Conservation (phyloP, 2,797 vertebrate species). For the Argya squamiceps region DNA sequence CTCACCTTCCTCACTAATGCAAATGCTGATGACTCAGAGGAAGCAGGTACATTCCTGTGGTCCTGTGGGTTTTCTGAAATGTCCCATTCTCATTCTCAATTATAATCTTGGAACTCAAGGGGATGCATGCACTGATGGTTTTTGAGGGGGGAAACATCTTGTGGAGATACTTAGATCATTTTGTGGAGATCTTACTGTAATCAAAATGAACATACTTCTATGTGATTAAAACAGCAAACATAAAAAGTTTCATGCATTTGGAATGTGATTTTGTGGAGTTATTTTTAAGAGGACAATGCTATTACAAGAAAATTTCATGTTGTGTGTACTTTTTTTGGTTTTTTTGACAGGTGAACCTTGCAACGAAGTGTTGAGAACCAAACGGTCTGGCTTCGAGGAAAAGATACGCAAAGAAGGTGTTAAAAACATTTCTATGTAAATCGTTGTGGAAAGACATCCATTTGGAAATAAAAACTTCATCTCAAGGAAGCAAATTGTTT, state of each 20-base stretch:
- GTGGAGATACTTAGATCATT: not conserved
- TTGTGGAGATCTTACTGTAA: not conserved
- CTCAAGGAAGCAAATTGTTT: not conserved
- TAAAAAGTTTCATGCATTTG: not conserved
- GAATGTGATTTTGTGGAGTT: not conserved
- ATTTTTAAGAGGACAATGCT: not conserved
- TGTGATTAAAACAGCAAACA: not conserved
- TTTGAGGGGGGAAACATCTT: not conserved
- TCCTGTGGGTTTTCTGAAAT: not conserved
- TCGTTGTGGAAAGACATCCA: not conserved
- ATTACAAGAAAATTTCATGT: not conserved
- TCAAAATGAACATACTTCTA: not conserved
- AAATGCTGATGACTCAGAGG: conserved; percentile 73
- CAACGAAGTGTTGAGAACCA: conserved; percentile 76
- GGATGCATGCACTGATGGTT: not conserved
- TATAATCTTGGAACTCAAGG: not conserved
- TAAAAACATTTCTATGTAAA: not conserved
- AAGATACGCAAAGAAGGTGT: conserved; percentile 67
- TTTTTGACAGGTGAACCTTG: conserved; percentile 77
- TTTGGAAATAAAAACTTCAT: not conserved
- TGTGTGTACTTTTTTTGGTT: not conserved
- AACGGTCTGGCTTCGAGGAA: conserved; percentile 55
- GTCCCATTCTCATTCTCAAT: rapidly evolving
- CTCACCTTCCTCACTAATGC: conserved; percentile 91
- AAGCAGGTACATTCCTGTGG: conserved; percentile 62